Percentiles rank a stretch among this genome's conserved stretches.
These are phyloP conservation scores for Dolichoris vasculosae DNA, from an alignment of 1,140 invertebrate species.

Conservation along the genomic window DNA sequence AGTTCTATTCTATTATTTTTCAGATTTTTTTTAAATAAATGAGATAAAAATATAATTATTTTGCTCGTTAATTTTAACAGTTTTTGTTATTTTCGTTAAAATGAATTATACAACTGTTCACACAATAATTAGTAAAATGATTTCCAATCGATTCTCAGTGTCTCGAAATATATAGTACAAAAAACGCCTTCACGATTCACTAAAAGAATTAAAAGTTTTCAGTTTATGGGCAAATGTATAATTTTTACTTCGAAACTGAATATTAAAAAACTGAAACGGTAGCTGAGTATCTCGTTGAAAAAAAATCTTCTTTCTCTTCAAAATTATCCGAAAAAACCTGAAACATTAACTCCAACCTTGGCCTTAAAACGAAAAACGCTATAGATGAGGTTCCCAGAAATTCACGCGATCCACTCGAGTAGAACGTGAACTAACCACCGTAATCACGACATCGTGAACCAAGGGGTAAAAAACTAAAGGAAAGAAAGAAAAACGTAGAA, in stretches of 20 bases:
- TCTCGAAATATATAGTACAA: neutral
- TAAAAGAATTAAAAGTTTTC: neutral
- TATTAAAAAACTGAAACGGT: slow-evolving; percentile 10
- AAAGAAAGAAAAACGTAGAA: slow-evolving; percentile 12
- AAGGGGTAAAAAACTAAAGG: neutral
- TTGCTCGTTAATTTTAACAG: no score
- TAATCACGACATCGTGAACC: slow-evolving; percentile 31
- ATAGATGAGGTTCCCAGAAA: slow-evolving; percentile 38
- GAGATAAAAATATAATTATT: no score
- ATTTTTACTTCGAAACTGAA: slow-evolving; percentile 6
- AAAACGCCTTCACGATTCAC: neutral
- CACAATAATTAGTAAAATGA: no score
- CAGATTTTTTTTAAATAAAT: no score
- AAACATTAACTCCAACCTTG: slow-evolving; percentile 12
- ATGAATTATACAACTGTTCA: no score
- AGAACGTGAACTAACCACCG: neutral
- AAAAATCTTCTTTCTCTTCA: neutral
- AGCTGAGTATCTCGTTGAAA: neutral
- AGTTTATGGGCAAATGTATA: neutral
- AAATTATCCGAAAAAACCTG: neutral
- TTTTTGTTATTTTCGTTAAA: no score
- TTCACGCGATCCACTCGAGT: slow-evolving; percentile 1
- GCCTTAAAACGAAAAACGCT: slow-evolving; percentile 29
- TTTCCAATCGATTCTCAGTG: no score
- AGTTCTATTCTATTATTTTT: no score